Evolutionary conservation across 1,140 invertebrate species (phyloP).

Genomic region (Drosophila pectinifera): DNA sequence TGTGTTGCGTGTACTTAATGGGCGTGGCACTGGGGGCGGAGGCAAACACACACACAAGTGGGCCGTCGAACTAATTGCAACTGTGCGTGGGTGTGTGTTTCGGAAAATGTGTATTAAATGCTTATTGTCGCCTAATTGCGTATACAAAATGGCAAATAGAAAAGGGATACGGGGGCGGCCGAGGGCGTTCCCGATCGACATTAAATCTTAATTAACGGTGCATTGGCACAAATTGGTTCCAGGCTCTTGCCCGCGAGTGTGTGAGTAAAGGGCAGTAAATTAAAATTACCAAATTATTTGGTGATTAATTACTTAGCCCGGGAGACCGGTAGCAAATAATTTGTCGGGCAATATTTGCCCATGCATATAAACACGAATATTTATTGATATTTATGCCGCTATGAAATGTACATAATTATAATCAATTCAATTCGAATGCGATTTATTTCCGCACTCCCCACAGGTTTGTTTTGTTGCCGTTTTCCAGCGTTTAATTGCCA

Average conservation of each 20-base stretch:
- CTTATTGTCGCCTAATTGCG: conserved; percentile 82
- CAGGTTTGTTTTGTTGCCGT: background rate
- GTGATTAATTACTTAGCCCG: conserved; percentile 72
- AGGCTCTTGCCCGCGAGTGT: conserved; percentile 27
- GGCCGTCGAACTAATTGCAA: conserved; percentile 62
- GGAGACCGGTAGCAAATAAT: conserved; percentile 46
- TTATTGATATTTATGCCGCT: conserved; percentile 47
- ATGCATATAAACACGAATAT: conserved; percentile 22
- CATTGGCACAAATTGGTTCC: conserved; percentile 52
- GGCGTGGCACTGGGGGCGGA: conserved; percentile 68
- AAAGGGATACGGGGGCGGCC: conserved; percentile 24
- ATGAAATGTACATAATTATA: conserved; percentile 54
- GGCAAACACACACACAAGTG: conserved; percentile 42
- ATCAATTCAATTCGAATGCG: conserved; percentile 67
- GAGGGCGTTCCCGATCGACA: conserved; percentile 41
- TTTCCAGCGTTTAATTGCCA: conserved; percentile 54
- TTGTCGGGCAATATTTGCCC: conserved; percentile 54
- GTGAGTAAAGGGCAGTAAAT: conserved; percentile 60
- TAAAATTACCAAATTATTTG: conserved; percentile 80
- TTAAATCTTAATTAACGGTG: conserved; percentile 81
- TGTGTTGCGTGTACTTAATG: conserved; percentile 58
- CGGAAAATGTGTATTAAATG: conserved; percentile 80
- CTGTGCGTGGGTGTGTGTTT: conserved; percentile 7
- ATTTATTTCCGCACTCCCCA: too few relatives aligned
- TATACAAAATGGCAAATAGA: conserved; percentile 58